Conservation (phyloP, 53 echinoderm and acorn worm species). For the Arbacia lixula region DNA sequence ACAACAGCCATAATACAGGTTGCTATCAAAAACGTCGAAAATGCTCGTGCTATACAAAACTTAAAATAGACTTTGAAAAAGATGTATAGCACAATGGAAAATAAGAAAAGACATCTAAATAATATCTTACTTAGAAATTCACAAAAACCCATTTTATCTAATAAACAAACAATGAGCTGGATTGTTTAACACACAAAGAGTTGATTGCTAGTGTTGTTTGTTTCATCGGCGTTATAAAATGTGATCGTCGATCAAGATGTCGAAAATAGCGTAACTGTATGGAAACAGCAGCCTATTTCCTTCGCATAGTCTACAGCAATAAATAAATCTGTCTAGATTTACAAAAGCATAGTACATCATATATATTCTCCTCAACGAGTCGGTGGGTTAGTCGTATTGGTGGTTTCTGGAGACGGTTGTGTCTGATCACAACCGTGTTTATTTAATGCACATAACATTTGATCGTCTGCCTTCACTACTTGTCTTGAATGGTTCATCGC, state of each 20-base stretch:
- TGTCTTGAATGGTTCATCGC: no score
- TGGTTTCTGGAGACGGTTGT: background rate
- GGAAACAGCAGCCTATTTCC: no score
- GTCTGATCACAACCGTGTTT: background rate
- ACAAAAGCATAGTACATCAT: conserved; percentile 18
- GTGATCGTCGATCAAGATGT: no score
- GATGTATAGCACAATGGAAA: background rate
- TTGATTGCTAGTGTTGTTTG: no score
- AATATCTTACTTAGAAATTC: no score
- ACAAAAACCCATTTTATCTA: no score
- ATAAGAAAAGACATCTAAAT: background rate
- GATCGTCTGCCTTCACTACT: background rate
- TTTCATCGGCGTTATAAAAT: no score
- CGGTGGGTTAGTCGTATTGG: conserved; percentile 24
- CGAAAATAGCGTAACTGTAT: no score
- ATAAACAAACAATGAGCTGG: no score
- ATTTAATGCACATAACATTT: no score
- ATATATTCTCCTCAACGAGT: background rate
- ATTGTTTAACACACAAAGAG: background rate
- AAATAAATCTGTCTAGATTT: conserved; percentile 33
- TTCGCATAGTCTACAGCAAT: conserved; percentile 6
- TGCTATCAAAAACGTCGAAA: no score
- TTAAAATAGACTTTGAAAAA: background rate
- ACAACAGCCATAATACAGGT: no score
- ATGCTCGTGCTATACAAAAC: background rate